A percentile compares a stretch with the other conserved stretches of the same genome.
phyloP scores from a whole-genome alignment of 2,113 vertebrate species.

The Poecile atricapillus region DNA sequence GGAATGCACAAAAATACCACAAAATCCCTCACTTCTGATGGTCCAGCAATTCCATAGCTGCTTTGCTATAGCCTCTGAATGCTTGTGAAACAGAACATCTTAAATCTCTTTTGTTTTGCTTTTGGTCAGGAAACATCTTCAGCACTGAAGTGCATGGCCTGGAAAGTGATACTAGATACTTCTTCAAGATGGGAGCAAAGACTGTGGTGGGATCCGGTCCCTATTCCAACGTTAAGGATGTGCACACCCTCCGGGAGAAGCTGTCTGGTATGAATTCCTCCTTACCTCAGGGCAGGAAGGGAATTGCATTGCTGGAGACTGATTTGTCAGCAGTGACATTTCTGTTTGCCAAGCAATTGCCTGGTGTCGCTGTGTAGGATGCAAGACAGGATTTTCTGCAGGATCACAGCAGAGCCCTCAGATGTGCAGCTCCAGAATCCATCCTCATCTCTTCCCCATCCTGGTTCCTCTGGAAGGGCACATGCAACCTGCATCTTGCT shows the following conservation, averaged over 20 bases:
- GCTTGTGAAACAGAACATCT: neutral
- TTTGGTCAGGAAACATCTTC: constrained; percentile 82
- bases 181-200: constrained; percentile 93
- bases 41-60: neutral
- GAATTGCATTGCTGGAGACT: neutral
- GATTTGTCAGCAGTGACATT: neutral
- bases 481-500: neutral
- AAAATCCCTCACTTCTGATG: neutral
- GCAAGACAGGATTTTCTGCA: neutral
- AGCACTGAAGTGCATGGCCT: constrained; percentile 87
- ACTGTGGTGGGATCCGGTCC: constrained; percentile 90
- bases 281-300: neutral
- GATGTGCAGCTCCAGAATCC: neutral
- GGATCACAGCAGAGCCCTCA: neutral
- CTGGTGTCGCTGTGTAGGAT: neutral
- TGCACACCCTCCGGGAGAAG: constrained; percentile 81
- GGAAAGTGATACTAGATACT: constrained; percentile 86
- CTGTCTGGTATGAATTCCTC: constrained; percentile 66
- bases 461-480: neutral
- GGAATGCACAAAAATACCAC: neutral
- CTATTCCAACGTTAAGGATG: constrained; percentile 86
- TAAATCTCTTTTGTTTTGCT: neutral
- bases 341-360: neutral
- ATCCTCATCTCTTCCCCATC: neutral
- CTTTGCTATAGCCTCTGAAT: neutral